phyloP scores from a whole-genome alignment of 2,113 vertebrate species.

The Fregetta grallaria region DNA sequence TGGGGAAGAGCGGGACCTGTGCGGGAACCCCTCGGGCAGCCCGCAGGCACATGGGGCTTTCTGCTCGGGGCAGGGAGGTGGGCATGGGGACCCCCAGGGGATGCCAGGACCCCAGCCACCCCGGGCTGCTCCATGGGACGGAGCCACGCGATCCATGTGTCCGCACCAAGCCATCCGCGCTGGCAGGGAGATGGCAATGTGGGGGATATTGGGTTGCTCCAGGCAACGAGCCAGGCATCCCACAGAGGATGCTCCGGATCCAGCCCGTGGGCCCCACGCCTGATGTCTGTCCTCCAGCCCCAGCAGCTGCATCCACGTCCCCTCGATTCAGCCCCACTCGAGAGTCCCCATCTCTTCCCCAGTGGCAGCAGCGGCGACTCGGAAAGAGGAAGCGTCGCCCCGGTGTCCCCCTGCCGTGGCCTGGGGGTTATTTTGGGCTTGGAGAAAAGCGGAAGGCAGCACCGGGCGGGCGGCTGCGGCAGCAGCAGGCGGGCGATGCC shows the following conservation, averaged over 20 bases:
- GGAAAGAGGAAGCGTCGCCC: background rate
- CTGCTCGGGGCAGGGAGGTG: background rate
- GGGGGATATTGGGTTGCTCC: background rate
- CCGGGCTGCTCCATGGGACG: background rate
- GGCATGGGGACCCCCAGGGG: background rate
- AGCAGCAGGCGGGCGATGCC: background rate
- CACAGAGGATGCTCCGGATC: background rate
- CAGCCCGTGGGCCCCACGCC: fast-evolving
- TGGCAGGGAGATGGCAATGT: fast-evolving
- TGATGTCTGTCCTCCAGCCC: background rate
- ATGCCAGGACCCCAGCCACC: background rate
- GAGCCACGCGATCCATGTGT: fast-evolving
- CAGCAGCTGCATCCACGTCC: background rate
- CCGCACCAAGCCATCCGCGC: fast-evolving
- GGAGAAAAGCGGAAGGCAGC: slow-evolving; percentile 43
- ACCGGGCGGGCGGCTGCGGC: background rate
- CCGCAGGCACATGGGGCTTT: fast-evolving
- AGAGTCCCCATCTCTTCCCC: background rate
- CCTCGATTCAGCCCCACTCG: fast-evolving
- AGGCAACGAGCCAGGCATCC: background rate
- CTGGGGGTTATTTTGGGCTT: background rate
- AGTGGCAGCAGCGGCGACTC: background rate
- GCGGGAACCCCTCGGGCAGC: fast-evolving
- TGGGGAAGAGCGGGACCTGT: background rate
- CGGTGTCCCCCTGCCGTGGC: background rate